Evolutionary conservation across 1,140 invertebrate genomes (phyloP), one percentile per base, ranked within the genome.

Genomic region (Leptonema lineaticorne): DNA sequence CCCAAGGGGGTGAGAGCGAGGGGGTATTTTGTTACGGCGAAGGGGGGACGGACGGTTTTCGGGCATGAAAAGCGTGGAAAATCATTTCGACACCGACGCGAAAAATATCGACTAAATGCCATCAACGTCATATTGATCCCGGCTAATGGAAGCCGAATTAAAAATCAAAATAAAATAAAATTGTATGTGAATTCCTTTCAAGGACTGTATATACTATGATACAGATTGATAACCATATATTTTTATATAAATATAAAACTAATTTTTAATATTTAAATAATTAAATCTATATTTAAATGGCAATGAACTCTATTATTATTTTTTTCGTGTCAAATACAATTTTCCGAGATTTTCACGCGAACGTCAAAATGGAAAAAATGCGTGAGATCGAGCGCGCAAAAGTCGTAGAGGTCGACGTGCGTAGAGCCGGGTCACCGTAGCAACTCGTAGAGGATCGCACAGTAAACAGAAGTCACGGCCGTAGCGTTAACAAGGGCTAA

Each of bases 401-500:
- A 14, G 37, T 9, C 37, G 37, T 41, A 14, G 16, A 16, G 11
- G 37, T 41, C 37, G 37, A 3, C 37, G 37, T 14, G 37, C 9
- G 16, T 16, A 16, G 11, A 41, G 37, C 37, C 37, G 9, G 37
- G 37, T 41, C 37, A 41, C 16, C 37, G 37, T n/a, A n/a, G n/a
- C n/a, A n/a, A n/a, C n/a, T n/a, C n/a, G n/a, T n/a, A n/a, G n/a
- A n/a, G n/a, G 37, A 41, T 41, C 16, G 58, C 2, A 22, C 58
- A 45, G 60, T 59, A 69, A 72, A 69, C 68, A 69, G 30, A 72
- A 71, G 67, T 69, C 71, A 72, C 68, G 46, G 67, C 14, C 62
- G 62, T 22, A 29, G 67, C 67, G 71, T 73, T 73, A 73, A 73
- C 71, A 73, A 73, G 71, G 71, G 68, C 59, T 73, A 73, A 73